These are phyloP conservation scores for Myoxocephalus aenaeus DNA, from an alignment of 2,797 vertebrate species.

Conservation along the genomic window DNA sequence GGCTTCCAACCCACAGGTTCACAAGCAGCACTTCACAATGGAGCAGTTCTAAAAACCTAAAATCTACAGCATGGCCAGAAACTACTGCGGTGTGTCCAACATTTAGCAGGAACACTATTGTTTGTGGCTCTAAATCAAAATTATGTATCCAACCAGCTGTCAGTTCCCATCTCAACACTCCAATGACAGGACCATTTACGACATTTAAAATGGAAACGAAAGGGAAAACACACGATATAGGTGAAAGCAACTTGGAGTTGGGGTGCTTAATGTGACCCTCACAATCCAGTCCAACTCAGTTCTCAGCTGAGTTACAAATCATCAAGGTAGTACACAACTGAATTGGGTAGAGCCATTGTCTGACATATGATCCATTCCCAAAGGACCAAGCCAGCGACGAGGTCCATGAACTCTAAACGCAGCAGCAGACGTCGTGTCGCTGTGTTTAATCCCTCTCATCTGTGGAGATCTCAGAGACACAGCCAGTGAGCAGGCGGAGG, in stretches of 20 bases:
- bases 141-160: background rate
- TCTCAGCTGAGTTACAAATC: background rate
- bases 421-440: background rate
- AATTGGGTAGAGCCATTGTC: background rate
- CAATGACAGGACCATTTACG: background rate
- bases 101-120: background rate
- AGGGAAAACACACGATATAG: background rate
- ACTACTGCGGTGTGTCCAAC: background rate
- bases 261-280: background rate
- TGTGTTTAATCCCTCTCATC: background rate
- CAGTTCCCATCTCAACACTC: background rate
- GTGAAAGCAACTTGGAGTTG: background rate
- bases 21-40: conserved; percentile 50
- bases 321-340: background rate
- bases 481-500: too few species aligned
- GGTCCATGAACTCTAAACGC: background rate
- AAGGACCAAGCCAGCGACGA: background rate
- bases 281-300: background rate
- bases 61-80: conserved; percentile 21
- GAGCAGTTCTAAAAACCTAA: conserved; percentile 34
- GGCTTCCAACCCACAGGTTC: conserved; percentile 63
- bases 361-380: background rate
- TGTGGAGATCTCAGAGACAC: too few species aligned
- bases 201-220: background rate
- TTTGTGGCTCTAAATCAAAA: background rate